Evolutionary conservation across 2,888 invertebrate species (phyloP).

Genomic region (Endotricha flammealis): DNA sequence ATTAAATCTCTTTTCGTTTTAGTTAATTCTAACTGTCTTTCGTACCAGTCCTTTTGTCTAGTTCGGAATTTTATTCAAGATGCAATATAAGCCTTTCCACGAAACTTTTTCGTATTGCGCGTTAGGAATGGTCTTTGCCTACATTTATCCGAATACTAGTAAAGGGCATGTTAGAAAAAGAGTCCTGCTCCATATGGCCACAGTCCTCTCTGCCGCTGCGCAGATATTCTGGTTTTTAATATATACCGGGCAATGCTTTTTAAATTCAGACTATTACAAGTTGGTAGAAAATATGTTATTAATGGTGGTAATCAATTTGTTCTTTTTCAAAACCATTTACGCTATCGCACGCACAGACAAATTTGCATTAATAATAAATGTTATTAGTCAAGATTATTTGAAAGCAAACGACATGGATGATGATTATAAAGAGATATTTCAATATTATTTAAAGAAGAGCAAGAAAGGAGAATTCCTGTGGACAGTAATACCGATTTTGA

Average conservation of each 20-base stretch:
- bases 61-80: no score
- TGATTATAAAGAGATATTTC: constrained; percentile 43
- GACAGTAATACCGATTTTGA: constrained; percentile 43
- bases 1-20: no score
- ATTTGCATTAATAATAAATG: constrained; percentile 37
- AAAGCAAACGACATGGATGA: constrained; percentile 41
- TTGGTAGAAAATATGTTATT: constrained; percentile 47
- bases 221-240: constrained; percentile 46
- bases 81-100: constrained; percentile 41
- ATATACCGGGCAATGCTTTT: constrained; percentile 41
- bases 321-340: constrained; percentile 51
- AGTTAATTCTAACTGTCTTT: no score
- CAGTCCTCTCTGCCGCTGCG: constrained; percentile 30
- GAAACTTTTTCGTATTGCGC: constrained; percentile 47
- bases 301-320: constrained; percentile 38
- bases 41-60: no score
- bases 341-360: constrained; percentile 36
- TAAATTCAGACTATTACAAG: constrained; percentile 39
- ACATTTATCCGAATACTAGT: constrained; percentile 46
- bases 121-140: constrained; percentile 43
- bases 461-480: constrained; percentile 42
- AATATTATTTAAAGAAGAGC: constrained; percentile 37
- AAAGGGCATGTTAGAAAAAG: constrained; percentile 21
- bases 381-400: constrained; percentile 42
- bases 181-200: constrained; percentile 21